A percentile compares a stretch with the other conserved stretches of the same genome.
Conservation (phyloP, 1,140 invertebrate species). For the Drosophila kanapiae region DNA sequence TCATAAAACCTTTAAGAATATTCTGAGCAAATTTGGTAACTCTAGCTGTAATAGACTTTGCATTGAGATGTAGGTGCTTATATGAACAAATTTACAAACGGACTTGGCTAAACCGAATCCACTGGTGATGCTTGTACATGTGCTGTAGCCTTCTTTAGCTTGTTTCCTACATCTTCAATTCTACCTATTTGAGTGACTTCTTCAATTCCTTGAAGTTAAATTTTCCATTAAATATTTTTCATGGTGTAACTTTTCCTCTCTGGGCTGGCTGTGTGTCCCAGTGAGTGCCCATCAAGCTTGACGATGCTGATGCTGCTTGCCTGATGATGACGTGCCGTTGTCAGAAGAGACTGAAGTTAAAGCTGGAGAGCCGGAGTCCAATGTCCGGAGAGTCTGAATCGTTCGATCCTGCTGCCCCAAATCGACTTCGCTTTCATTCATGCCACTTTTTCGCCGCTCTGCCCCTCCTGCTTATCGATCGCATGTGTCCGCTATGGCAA, state of each 20-base stretch:
- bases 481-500: conserved; percentile 79
- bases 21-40: background rate
- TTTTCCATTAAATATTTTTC: background rate
- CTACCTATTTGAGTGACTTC: background rate
- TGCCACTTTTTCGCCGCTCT: conserved; percentile 1
- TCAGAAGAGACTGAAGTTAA: conserved; percentile 58
- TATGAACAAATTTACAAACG: too few relatives aligned
- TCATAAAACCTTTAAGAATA: background rate
- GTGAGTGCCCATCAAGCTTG: conserved; percentile 68
- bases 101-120: background rate
- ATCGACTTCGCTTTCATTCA: conserved; percentile 76
- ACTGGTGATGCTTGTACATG: background rate
- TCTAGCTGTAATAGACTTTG: background rate
- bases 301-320: conserved; percentile 48
- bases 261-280: conserved; percentile 31
- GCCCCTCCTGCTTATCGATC: conserved; percentile 24
- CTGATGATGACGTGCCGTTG: conserved; percentile 78
- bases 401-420: conserved; percentile 37
- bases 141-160: too few relatives aligned
- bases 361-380: conserved; percentile 46
- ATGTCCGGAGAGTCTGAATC: conserved; percentile 14
- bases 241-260: conserved; percentile 24
- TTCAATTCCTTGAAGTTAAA: background rate
- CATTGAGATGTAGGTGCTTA: too few relatives aligned
- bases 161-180: background rate